Evolutionary conservation across 2,888 invertebrate species (phyloP), one percentile per base, ranked within the genome.

Genomic region (Itoplectis maculator): DNA sequence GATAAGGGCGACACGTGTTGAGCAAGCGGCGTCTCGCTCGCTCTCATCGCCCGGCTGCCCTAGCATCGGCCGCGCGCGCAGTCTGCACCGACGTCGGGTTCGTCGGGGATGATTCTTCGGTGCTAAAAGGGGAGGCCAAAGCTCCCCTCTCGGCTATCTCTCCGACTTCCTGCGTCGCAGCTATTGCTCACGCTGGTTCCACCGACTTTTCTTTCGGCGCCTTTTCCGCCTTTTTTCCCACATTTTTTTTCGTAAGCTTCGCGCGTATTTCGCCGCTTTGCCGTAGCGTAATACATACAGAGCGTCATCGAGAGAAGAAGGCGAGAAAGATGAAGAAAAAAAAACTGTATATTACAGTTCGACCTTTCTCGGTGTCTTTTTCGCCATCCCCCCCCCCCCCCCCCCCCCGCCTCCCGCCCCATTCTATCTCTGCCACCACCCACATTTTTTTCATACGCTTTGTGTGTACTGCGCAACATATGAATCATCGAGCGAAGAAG

Each of bases 1-100:
- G 90, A 91, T 91, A 91, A 90, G 89, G 86, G 89, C 89, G 90
- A 91, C 89, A 91, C 91, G 91, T 90, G 91, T 91, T 91, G 90
- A 91, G 88, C 91, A 47, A 47, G 61, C 51, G 49, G 29, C 18
- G 15, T 68, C 69, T 37, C 37, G 7, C 23, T 54, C 40, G 20
- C 40, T 13, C 69, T 18, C 35, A n/a, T n/a, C 40, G 23, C 29
- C 20, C 15, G n/a, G n/a, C n/a, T n/a, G n/a, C n/a, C n/a, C n/a
- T n/a, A n/a, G n/a, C 23, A 42, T 40, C 40, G n/a, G 37, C 15
- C 15, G 45, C 63, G 9, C 20, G 20, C 18, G 42, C 40, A 2
- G 9, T 63, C 15, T 40, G 40, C 20, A 61, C 40, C 61, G 29
- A 29, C 29, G 29, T 29, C 29, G 3, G 5, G 29, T 15, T 35